Conservation (phyloP, 1,140 invertebrate species). For the Steinernema khuongi region DNA sequence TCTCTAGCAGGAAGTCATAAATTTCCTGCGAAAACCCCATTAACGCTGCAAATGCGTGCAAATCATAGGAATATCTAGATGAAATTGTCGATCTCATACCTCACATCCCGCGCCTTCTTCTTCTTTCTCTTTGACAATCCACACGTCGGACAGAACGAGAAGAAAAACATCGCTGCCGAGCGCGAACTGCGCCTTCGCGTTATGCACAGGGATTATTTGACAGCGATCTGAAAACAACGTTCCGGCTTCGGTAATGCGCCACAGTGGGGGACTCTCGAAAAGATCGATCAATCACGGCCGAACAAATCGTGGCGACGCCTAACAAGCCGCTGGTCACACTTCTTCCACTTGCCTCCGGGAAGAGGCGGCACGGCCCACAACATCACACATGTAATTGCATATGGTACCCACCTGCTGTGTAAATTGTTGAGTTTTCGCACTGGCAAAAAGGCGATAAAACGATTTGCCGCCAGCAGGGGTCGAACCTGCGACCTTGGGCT, state of each 20-base stretch:
- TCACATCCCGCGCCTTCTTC: neutral
- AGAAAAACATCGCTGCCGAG: neutral
- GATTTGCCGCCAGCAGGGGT: constrained; percentile 43
- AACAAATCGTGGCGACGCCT: neutral
- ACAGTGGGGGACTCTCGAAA: neutral
- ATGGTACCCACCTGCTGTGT: neutral
- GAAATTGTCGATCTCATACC: too few relatives aligned
- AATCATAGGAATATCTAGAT: too few relatives aligned
- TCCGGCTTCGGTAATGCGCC: too few relatives aligned
- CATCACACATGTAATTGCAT: neutral
- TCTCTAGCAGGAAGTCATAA: too few relatives aligned
- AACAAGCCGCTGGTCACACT: neutral
- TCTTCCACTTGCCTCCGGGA: neutral
- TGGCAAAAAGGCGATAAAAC: neutral
- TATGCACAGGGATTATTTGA: too few relatives aligned
- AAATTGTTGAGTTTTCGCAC: neutral
- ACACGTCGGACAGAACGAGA: neutral
- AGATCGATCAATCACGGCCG: neutral
- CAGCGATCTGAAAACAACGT: too few relatives aligned
- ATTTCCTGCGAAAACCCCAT: too few relatives aligned
- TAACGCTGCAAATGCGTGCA: too few relatives aligned
- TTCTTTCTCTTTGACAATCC: neutral
- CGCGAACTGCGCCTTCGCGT: neutral
- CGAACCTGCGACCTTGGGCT: constrained; percentile 45
- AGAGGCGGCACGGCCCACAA: neutral